Evolutionary conservation across 2,113 vertebrate species (phyloP), one percentile per base, ranked within the genome.

Genomic region (Aegotheles bennettii): DNA sequence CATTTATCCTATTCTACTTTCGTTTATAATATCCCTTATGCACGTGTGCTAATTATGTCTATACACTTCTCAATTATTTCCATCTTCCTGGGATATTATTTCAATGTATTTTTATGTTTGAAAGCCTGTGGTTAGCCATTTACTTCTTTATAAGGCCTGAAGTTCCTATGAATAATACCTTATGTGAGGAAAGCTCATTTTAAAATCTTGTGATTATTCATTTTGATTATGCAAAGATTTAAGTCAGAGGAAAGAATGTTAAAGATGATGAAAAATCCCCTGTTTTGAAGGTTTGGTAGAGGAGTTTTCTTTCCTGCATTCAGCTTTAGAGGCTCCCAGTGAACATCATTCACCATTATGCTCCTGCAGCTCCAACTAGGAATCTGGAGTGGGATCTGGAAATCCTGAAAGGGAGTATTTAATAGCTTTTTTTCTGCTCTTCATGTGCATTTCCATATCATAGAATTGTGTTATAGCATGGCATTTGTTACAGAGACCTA

Each of bases 51-150:
- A 36, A 38, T 33, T 33, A 8, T 47, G 13, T 38, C 53, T 78
- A 0, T 14, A 25, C 6, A 5, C 7, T 40, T 5, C n/a, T 26
- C 19, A 20, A 1, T 50, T 33, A 18, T 91, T 94, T 92, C 78
- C 65, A 75, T 60, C 86, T 82, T 95, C 84, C 82, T 87, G 83
- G 87, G 89, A 89, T 89, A 93, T 91, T 90, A 90, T 91, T 95
- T 97, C 95, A 68, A 80, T 65, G 94, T 94, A 93, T 94, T 96
- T 96, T 94, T 11, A 84, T 50, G 71, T 73, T 61, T 68, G 69
- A 92, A 56, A 74, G 68, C 69, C 19, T 47, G 36, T 80, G 65
- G 50, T 68, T 10, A 6, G 50, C 82, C 36, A 21, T 60, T 77
- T 43, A 67, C 36, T 68, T 40, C 43, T 90, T 88, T 83, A n/a